These are phyloP conservation scores for Pipistrellus pipistrellus DNA, from an alignment of 2,797 vertebrate species.

Conservation along the genomic window DNA sequence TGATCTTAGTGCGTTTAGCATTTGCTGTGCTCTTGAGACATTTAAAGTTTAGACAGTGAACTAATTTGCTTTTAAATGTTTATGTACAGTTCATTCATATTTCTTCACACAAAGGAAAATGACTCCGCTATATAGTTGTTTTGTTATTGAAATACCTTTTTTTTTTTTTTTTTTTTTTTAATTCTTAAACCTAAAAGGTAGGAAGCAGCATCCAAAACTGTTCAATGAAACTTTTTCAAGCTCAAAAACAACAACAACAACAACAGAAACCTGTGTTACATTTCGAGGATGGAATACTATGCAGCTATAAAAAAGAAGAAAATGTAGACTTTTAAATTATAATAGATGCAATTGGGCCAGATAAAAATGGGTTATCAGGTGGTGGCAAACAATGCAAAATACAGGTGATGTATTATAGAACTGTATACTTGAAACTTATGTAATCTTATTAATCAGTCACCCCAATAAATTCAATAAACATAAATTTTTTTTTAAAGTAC, in stretches of 20 bases:
- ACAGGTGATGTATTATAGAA: no score
- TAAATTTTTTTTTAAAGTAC: background rate
- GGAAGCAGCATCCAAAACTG: constrained; percentile 43
- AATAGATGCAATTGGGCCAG: no score
- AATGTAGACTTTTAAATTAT: no score
- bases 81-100: constrained; percentile 59
- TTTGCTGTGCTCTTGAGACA: constrained; percentile 25
- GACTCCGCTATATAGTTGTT: background rate
- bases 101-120: constrained; percentile 64
- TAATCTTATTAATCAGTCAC: background rate
- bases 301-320: no score
- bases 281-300: no score
- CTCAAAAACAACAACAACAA: background rate
- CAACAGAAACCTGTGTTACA: no score
- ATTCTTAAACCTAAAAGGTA: constrained; percentile 49
- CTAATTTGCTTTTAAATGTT: constrained; percentile 60
- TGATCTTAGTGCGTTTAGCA: background rate
- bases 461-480: background rate
- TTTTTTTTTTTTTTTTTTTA: background rate
- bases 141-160: constrained; percentile 71
- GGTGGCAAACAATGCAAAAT: no score
- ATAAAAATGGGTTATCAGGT: no score
- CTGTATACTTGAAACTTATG: no score
- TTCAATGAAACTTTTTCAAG: constrained; percentile 71
- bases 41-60: constrained; percentile 19